Evolutionary conservation across 2,888 invertebrate species (phyloP).

Genomic region (Chymomyza procnemis): DNA sequence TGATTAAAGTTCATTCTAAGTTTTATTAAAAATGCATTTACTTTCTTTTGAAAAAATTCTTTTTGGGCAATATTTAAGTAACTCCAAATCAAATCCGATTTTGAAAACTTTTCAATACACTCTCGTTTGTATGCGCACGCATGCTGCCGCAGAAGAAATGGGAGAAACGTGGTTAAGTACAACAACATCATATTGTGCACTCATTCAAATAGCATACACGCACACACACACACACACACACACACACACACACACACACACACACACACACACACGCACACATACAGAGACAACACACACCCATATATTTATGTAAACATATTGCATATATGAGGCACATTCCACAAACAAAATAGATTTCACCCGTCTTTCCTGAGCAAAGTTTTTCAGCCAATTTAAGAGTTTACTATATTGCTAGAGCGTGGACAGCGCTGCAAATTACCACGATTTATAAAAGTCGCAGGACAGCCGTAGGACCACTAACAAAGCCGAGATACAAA

Average conservation of each 20-base stretch:
- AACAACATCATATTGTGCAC: constrained; percentile 23
- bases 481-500: not conserved
- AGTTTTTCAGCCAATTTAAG: constrained; percentile 23
- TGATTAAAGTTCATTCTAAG: no score
- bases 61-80: no score
- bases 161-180: constrained; percentile 24
- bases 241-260: constrained; percentile 3
- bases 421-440: constrained; percentile 11
- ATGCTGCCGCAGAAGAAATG: constrained; percentile 1
- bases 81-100: no score
- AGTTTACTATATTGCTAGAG: constrained; percentile 9
- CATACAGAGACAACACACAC: not conserved
- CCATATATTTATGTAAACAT: not conserved
- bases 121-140: not conserved
- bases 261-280: not conserved
- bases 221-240: not conserved
- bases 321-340: constrained; percentile 8
- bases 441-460: constrained; percentile 17
- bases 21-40: no score
- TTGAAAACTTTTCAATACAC: no score
- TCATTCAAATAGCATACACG: not conserved
- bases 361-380: not conserved
- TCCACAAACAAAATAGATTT: constrained; percentile 1
- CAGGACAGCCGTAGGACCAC: not conserved
- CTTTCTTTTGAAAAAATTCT: no score